A percentile compares a stretch with the other conserved stretches of the same genome.
These are phyloP conservation scores for Micromussa lordhowensis DNA, from an alignment of 92 coral and sea anemone genomes.

Conservation along the genomic window DNA sequence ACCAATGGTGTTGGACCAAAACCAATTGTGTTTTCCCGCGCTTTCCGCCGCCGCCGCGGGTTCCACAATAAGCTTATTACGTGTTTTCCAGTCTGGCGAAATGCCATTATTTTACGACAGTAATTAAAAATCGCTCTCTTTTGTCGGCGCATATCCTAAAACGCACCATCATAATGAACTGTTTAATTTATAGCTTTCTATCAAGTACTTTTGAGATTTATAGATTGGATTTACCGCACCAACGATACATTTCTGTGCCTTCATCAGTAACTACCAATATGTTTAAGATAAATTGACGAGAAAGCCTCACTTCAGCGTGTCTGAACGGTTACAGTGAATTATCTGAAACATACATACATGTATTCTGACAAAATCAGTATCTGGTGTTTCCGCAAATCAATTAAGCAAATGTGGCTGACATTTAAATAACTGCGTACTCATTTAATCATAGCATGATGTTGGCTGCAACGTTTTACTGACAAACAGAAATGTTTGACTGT, in stretches of 20 bases:
- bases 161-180: background rate
- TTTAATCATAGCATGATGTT: conserved; percentile 2
- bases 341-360: background rate
- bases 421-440: background rate
- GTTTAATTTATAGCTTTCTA: background rate
- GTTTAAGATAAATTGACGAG: background rate
- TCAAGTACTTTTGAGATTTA: background rate
- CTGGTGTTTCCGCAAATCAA: background rate
- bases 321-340: background rate
- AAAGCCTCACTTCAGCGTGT: background rate
- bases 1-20: background rate
- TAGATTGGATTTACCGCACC: background rate
- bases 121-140: background rate
- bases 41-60: background rate
- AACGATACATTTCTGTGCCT: background rate
- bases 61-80: background rate
- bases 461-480: background rate
- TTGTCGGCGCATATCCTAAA: background rate
- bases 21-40: background rate
- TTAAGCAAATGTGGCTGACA: background rate
- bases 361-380: background rate
- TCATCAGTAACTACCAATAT: background rate
- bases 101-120: background rate
- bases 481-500: background rate
- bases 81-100: background rate